A percentile compares a stretch with the other conserved stretches of the same genome.
phyloP scores from a whole-genome alignment of 2,113 vertebrate genomes.

The Tragulus kanchil region DNA sequence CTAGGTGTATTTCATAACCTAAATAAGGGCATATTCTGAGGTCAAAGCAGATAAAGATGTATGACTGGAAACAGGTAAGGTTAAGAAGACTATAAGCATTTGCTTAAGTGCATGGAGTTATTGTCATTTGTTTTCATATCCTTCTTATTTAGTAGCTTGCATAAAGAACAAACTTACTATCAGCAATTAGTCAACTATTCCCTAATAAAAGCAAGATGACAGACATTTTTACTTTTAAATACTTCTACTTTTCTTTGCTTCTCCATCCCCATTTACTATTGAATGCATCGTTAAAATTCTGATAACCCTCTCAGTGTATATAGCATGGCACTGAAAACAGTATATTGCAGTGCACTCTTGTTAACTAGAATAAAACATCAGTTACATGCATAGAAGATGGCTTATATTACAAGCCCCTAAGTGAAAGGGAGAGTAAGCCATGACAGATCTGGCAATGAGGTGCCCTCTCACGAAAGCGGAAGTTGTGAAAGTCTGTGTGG shows the following conservation, averaged over 20 bases:
- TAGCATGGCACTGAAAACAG: neutral
- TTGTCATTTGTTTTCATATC: neutral
- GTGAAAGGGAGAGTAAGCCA: neutral
- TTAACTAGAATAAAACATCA: neutral
- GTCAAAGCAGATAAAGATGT: neutral
- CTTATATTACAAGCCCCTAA: neutral
- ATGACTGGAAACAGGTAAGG: neutral
- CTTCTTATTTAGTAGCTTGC: neutral
- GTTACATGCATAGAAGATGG: neutral
- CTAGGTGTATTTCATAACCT: neutral
- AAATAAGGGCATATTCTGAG: neutral
- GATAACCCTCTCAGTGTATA: neutral
- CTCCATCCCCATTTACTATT: neutral
- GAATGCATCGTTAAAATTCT: neutral
- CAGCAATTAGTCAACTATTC: neutral
- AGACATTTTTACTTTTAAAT: neutral
- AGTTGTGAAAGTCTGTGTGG: neutral
- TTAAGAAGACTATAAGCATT: neutral
- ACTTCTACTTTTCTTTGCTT: neutral
- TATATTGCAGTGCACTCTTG: neutral
- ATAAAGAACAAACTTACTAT: neutral
- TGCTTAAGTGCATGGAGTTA: neutral
- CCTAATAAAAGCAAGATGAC: neutral
- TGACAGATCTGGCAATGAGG: neutral
- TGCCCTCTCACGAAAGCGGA: neutral